Base-by-base conservation (phyloP, 2,888 invertebrate species). In the Callinectes sapidus region DNA sequence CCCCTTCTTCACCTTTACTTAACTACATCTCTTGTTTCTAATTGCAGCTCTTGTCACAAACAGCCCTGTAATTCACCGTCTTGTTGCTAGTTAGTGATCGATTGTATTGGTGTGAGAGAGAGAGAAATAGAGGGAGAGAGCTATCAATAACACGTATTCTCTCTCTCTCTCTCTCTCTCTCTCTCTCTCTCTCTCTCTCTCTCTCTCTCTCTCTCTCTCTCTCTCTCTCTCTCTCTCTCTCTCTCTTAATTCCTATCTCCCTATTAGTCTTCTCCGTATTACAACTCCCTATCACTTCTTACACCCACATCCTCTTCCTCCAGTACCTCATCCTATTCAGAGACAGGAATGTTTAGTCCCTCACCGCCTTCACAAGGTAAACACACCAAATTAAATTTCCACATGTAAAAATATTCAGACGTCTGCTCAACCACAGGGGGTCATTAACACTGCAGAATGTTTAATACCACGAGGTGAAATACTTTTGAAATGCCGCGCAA, bases 321-420 rank as follows among this genome's bases (percentile, higher is more conserved):
- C 71, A 71, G 8, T 28, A 71, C 71, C 71, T 71, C 71, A n/a
- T 71, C 71, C 71, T 71, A 13, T 5, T 28, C 71, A 71, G 48
- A 48, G 28, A 13, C 13, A 71, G 71, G 28, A 6, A 71, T 71
- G 28, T 71, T 28, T 71, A 10, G 28, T 13, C 71, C 18, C 71
- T 28, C 48, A n/a, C 28, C 28, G 8, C 2, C 71, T n/a, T 71
- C 71, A 28, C 71, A 71, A 71, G 71, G 71, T n/a, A 71, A 28
- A 71, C 71, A 71, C 71, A 28, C 48, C 48, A 71, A 71, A 71
- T 71, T 71, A 71, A 71, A 71, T 71, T 71, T 28, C n/a, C n/a
- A 71, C 71, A 28, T 28, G 71, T 71, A 71, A 71, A 71, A 71
- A 71, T 71, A 71, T 71, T 71, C 71, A 71, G 8, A 71, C 28